Evolutionary conservation across 2,113 vertebrate genomes (phyloP).

Genomic region (Pungitius pungitius): DNA sequence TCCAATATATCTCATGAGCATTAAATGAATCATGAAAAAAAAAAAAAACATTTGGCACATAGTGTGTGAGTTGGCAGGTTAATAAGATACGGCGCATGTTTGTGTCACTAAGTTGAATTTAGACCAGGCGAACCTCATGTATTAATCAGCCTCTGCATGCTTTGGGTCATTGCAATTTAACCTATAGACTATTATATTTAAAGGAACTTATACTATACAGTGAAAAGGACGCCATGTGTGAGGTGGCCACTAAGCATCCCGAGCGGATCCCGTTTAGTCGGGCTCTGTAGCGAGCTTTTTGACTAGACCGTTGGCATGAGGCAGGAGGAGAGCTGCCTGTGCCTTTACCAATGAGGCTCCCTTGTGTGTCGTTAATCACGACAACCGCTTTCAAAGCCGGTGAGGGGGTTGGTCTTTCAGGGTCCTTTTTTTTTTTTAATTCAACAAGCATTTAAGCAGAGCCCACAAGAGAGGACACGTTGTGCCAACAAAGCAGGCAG

Average conservation of each 20-base stretch:
- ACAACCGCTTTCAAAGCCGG: constrained; percentile 44
- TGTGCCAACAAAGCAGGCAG: constrained; percentile 4
- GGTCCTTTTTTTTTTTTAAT: constrained; percentile 19
- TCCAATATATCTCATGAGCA: constrained; percentile 44
- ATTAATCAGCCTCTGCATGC: too few species aligned
- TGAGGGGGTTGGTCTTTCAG: constrained; percentile 33
- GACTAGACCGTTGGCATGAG: constrained; percentile 46
- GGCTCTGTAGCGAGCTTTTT: constrained; percentile 64
- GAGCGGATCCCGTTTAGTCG: constrained; percentile 26
- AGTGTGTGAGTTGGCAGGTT: constrained; percentile 14
- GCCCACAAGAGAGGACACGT: constrained; percentile 3
- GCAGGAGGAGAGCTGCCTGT: constrained; percentile 34
- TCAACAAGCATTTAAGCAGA: constrained; percentile 27
- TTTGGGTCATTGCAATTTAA: too few species aligned
- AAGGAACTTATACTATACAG: too few species aligned
- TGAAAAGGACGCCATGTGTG: not conserved
- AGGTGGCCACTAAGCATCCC: not conserved
- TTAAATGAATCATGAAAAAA: constrained; percentile 24
- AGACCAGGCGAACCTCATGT: too few species aligned
- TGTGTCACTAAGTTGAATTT: constrained; percentile 16
- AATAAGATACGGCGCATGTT: not conserved
- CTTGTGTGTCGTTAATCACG: constrained; percentile 51
- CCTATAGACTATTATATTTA: too few species aligned
- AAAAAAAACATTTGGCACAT: constrained; percentile 14
- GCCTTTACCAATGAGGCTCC: constrained; percentile 52